Conservation (phyloP, 2,888 invertebrate genomes). For the Calliphora vomitoria region DNA sequence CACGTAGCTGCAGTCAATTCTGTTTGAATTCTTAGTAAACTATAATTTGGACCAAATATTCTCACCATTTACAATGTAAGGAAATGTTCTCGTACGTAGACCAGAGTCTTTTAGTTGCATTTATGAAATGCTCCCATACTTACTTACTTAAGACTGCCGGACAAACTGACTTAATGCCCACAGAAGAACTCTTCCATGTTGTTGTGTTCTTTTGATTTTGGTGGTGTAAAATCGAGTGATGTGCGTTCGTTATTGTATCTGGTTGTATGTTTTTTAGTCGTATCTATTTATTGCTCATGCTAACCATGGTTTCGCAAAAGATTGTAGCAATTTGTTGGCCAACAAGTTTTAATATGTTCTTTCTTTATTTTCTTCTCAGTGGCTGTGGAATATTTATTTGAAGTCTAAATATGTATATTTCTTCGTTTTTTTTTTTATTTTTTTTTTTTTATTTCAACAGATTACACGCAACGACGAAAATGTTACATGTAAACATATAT, state of each 20-base stretch:
- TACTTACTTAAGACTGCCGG: background rate
- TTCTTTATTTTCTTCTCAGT: constrained; percentile 15
- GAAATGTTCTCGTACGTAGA: background rate
- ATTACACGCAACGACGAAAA: constrained; percentile 18
- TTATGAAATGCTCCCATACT: constrained; percentile 52
- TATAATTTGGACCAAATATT: constrained; percentile 72
- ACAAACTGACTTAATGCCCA: constrained; percentile 15
- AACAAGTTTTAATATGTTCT: constrained; percentile 78
- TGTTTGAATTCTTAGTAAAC: constrained; percentile 53
- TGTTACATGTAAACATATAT: background rate
- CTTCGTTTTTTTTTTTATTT: background rate
- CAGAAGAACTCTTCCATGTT: background rate
- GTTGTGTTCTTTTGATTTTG: constrained; percentile 1
- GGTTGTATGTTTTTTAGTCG: background rate
- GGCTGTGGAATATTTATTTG: constrained; percentile 43
- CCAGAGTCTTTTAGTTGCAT: background rate
- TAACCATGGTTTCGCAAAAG: constrained; percentile 55
- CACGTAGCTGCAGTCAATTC: constrained; percentile 53
- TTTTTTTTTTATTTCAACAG: constrained; percentile 39
- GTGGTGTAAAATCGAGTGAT: constrained; percentile 18
- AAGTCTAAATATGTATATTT: constrained; percentile 11
- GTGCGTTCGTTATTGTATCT: constrained; percentile 28
- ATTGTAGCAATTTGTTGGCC: constrained; percentile 81
- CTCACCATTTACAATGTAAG: constrained; percentile 69
- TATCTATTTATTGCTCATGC: constrained; percentile 71